Evolutionary conservation across 2,888 invertebrate genomes (phyloP).

Genomic region (Athalia rosae): DNA sequence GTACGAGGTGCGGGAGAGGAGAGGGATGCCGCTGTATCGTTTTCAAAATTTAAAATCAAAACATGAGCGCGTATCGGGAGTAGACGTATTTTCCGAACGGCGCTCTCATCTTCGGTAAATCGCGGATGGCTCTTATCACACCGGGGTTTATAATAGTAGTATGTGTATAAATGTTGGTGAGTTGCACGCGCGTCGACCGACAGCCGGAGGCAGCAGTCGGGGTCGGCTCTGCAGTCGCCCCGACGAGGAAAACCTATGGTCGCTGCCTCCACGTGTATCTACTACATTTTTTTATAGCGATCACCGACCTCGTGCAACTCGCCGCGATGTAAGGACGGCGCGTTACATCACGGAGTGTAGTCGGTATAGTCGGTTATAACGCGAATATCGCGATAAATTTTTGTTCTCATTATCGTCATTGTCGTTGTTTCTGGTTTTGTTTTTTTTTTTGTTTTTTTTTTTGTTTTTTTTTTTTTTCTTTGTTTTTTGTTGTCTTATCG

Average conservation of each 20-base stretch:
- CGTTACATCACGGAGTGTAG: conserved; percentile 66
- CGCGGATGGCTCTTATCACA: conserved; percentile 29
- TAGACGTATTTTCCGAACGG: conserved; percentile 36
- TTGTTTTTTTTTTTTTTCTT: background rate
- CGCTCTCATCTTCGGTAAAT: conserved; percentile 32
- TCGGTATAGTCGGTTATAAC: conserved; percentile 19
- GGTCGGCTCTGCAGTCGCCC: conserved; percentile 56
- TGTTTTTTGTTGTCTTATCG: no score
- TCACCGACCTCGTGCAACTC: conserved; percentile 80
- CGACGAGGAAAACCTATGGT: conserved; percentile 62
- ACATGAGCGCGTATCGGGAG: conserved; percentile 7
- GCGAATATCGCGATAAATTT: conserved; percentile 23
- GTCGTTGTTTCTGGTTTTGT: background rate
- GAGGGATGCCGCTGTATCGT: no score
- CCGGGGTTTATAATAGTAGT: conserved; percentile 15
- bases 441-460: no score
- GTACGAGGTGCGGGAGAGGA: no score
- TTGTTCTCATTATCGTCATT: conserved; percentile 10
- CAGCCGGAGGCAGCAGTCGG: conserved; percentile 61
- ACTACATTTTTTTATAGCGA: conserved; percentile 75
- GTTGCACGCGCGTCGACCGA: conserved; percentile 65
- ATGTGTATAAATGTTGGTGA: conserved; percentile 49
- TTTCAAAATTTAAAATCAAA: background rate
- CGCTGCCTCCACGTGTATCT: conserved; percentile 72
- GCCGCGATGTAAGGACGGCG: conserved; percentile 76